Conservation (phyloP, 2,797 vertebrate genomes). For the Eulemur mongoz region DNA sequence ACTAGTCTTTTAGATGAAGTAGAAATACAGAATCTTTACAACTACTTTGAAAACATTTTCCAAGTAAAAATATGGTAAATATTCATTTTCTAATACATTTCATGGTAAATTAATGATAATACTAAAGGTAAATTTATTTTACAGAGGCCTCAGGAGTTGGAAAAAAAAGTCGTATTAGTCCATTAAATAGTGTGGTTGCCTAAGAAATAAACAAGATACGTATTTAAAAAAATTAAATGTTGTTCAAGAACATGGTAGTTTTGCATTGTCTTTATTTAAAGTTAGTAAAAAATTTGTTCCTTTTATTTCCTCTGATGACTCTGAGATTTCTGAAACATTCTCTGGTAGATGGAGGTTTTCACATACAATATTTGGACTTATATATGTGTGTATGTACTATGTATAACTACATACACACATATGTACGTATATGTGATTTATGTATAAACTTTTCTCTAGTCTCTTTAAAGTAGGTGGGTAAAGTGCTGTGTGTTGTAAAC, state of each 20-base stretch:
- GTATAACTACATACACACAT: neutral
- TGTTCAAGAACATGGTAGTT: neutral
- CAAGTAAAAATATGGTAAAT: neutral
- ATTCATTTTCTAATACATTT: neutral
- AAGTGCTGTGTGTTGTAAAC: neutral
- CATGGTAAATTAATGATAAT: neutral
- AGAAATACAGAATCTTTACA: neutral
- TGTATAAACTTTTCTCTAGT: neutral
- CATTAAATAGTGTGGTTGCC: neutral
- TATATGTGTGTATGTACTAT: neutral
- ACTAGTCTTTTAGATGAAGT: neutral
- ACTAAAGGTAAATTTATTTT: conserved; percentile 3
- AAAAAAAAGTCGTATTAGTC: neutral
- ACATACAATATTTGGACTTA: neutral
- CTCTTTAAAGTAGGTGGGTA: neutral
- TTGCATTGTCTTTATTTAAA: neutral
- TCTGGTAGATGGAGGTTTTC: neutral
- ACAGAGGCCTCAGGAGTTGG: neutral
- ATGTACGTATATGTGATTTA: neutral
- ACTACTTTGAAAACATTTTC: neutral
- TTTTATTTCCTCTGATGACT: neutral
- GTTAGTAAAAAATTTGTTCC: neutral
- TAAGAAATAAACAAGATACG: neutral
- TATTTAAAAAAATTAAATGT: conserved; percentile 3
- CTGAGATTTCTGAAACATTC: neutral